A percentile compares a stretch with the other conserved stretches of the same genome.
phyloP scores from a whole-genome alignment of 2,113 vertebrate genomes.

The Thymallus thymallus region DNA sequence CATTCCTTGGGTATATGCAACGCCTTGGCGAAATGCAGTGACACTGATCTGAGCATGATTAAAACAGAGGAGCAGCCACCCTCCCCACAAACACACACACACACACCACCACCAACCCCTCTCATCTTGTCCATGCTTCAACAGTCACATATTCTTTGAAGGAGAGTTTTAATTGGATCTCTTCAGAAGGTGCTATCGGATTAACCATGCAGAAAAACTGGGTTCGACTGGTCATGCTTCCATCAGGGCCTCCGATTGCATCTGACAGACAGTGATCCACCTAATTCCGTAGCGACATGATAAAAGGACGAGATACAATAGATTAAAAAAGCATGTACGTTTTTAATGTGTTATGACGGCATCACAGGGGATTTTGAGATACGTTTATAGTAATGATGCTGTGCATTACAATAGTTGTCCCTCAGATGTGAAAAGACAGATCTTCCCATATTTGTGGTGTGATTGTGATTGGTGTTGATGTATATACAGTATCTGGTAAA shows the following conservation, averaged over 20 bases:
- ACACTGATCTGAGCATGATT: conserved; percentile 67
- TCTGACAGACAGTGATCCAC: conserved; percentile 70
- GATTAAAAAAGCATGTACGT: conserved; percentile 66
- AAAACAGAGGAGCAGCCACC: conserved; percentile 59
- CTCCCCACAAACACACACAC: neutral
- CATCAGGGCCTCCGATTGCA: conserved; percentile 61
- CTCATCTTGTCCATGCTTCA: conserved; percentile 60
- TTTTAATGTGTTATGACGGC: conserved; percentile 56
- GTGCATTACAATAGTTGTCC: neutral
- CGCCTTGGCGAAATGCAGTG: conserved; percentile 52
- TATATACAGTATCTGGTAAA: too few species aligned
- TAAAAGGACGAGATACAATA: conserved; percentile 56
- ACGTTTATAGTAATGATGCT: conserved; percentile 1
- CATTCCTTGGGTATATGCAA: conserved; percentile 31
- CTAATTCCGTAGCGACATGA: conserved; percentile 65
- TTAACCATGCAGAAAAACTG: conserved; percentile 74
- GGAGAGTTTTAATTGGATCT: conserved; percentile 77
- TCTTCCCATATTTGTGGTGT: neutral
- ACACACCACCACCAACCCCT: conserved; percentile 35
- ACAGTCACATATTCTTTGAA: conserved; percentile 71
- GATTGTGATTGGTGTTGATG: too few species aligned
- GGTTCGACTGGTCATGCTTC: conserved; percentile 70
- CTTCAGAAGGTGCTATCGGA: conserved; percentile 75
- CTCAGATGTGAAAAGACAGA: neutral
- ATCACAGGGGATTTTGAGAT: conserved; percentile 43